Evolutionary conservation across 2,113 vertebrate species (phyloP).

Genomic region (Phalacrocorax pelagicus): DNA sequence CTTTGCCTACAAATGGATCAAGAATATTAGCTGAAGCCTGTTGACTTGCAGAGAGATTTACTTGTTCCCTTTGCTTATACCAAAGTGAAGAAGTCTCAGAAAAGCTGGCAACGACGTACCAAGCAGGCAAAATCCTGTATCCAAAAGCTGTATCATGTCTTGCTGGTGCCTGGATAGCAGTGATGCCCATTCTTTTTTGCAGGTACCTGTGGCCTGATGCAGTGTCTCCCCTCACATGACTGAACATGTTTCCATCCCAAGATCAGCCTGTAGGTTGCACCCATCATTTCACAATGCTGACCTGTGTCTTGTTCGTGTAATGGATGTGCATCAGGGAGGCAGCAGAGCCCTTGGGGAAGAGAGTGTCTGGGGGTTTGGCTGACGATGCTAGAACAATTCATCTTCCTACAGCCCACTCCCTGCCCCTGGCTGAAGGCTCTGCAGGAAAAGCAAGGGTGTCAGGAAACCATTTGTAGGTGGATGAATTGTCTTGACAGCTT

Average conservation of each 20-base stretch:
- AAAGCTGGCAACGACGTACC: background rate
- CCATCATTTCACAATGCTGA: background rate
- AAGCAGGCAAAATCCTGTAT: background rate
- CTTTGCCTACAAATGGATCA: background rate
- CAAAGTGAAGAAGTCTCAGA: background rate
- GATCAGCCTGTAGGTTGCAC: background rate
- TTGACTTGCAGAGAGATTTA: background rate
- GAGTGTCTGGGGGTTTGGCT: background rate
- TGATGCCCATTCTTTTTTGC: background rate
- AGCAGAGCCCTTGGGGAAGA: background rate
- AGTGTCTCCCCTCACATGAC: background rate
- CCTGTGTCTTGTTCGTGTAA: background rate
- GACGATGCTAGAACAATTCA: background rate
- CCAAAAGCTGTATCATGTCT: background rate
- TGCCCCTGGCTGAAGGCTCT: background rate
- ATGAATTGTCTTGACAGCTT: background rate
- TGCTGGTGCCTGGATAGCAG: background rate
- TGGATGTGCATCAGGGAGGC: background rate
- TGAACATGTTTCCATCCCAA: background rate
- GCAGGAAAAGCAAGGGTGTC: background rate
- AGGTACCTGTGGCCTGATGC: background rate
- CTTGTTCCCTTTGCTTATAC: background rate
- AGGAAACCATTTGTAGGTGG: background rate
- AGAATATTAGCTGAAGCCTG: background rate
- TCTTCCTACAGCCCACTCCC: background rate